These are phyloP conservation scores for Geodia barretti DNA, from an alignment of 37 sponge, comb jelly and placozoan species.

Conservation along the genomic window DNA sequence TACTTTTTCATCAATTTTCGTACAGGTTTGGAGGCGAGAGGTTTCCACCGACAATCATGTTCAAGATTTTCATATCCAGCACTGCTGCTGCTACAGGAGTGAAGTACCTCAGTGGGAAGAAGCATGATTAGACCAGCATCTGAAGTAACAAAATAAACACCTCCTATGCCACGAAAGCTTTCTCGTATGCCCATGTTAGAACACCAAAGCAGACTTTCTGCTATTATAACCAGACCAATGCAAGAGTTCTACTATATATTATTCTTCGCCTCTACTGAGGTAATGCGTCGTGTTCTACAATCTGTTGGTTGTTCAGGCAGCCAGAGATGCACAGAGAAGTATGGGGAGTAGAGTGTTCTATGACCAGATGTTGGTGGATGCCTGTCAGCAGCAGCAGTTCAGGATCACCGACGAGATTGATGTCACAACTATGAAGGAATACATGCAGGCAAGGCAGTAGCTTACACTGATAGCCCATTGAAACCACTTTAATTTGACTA, in stretches of 20 bases:
- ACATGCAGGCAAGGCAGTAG: conserved; percentile 68
- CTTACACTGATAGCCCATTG: not conserved
- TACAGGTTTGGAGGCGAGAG: conserved; percentile 81
- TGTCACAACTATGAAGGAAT: conserved; percentile 90
- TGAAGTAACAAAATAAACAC: conserved; percentile 45
- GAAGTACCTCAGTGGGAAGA: conserved; percentile 90
- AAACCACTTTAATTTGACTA: too few relatives aligned
- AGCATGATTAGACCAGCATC: conserved; percentile 79
- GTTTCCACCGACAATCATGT: conserved; percentile 91
- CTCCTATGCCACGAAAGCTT: too few relatives aligned
- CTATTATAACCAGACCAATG: not conserved
- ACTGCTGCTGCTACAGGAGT: conserved; percentile 14
- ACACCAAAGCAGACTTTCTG: not conserved
- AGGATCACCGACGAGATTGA: conserved; percentile 83
- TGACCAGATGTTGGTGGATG: conserved; percentile 85
- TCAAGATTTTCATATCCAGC: conserved; percentile 86
- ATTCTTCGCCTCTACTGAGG: too few relatives aligned
- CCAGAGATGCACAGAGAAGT: conserved; percentile 82
- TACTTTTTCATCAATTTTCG: too few relatives aligned
- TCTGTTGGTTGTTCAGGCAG: conserved; percentile 71
- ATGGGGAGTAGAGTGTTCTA: conserved; percentile 90
- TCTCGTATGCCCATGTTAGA: not conserved
- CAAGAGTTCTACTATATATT: not conserved
- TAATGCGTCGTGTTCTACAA: too few relatives aligned
- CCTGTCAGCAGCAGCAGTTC: conserved; percentile 68